phyloP scores from a whole-genome alignment of 30 jellyfish, hydroid and myxozoan genomes.

The Hydractinia echinata region DNA sequence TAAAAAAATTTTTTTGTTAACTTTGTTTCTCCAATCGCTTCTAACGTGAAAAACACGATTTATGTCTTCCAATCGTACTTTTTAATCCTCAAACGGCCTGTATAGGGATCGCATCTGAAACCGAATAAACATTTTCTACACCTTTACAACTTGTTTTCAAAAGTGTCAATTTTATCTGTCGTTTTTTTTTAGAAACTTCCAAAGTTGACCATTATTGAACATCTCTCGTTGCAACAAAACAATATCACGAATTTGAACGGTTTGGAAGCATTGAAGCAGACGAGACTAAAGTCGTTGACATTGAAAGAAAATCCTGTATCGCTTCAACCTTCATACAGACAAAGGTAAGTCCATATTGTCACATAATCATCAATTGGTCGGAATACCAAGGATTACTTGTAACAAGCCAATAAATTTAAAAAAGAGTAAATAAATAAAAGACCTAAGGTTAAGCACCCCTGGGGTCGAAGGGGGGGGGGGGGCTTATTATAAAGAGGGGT shows the following conservation, averaged over 20 bases:
- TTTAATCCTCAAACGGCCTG: too few relatives aligned
- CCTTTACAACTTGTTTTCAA: too few relatives aligned
- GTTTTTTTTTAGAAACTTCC: slow-evolving; percentile 71
- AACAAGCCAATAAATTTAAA: neutral
- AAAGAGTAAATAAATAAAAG: neutral
- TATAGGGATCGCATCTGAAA: too few relatives aligned
- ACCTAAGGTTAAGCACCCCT: neutral
- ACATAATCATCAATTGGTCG: neutral
- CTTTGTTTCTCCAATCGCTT: too few relatives aligned
- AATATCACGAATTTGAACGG: slow-evolving; percentile 57
- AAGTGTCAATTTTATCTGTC: neutral
- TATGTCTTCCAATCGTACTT: too few relatives aligned
- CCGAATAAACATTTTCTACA: too few relatives aligned
- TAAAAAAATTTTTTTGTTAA: too few relatives aligned
- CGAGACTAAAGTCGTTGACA: slow-evolving; percentile 57
- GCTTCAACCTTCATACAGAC: slow-evolving; percentile 60
- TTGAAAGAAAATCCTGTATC: slow-evolving; percentile 88
- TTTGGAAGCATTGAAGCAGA: slow-evolving; percentile 40
- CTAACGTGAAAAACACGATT: too few relatives aligned
- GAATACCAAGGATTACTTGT: neutral
- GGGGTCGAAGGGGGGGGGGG: too few relatives aligned
- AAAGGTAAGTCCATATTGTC: slow-evolving; percentile 40
- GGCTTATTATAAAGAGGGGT: too few relatives aligned
- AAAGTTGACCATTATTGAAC: slow-evolving; percentile 49
- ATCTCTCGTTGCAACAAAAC: slow-evolving; percentile 85